Evolutionary conservation across 2,888 invertebrate genomes (phyloP).

Genomic region (Drosophila stalkeri): DNA sequence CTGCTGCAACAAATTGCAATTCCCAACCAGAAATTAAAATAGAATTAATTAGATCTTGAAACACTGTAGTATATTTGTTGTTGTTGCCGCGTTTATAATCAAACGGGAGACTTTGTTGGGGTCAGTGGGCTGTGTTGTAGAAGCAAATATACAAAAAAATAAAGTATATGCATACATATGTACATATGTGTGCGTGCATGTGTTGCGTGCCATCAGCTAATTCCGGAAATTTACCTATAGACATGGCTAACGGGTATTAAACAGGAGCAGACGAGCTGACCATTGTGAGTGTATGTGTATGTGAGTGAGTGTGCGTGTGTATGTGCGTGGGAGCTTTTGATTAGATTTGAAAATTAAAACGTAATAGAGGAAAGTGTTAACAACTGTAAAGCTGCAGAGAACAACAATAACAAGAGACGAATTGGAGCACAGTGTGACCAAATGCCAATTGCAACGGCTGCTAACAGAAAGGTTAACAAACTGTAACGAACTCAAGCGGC

Average conservation of each 20-base stretch:
- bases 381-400: conserved; percentile 13
- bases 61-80: conserved; percentile 39
- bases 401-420: conserved; percentile 3
- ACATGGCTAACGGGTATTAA: conserved; percentile 58
- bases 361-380: conserved; percentile 64
- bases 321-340: conserved; percentile 28
- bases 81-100: conserved; percentile 14
- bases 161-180: not conserved
- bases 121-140: conserved; percentile 53
- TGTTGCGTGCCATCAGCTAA: conserved; percentile 65
- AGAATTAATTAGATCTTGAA: conserved; percentile 19
- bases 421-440: conserved; percentile 44
- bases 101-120: conserved; percentile 37
- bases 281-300: conserved; percentile 27
- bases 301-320: conserved; percentile 8
- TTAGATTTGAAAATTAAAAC: conserved; percentile 46
- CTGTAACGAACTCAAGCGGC: conserved; percentile 68
- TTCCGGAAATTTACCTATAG: conserved; percentile 66
- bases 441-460: conserved; percentile 43
- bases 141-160: conserved; percentile 10
- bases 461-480: conserved; percentile 65
- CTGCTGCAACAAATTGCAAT: not conserved
- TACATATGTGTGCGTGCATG: conserved; percentile 30
- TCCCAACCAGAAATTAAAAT: not conserved
- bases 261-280: conserved; percentile 41